Percentiles rank a stretch among this genome's conserved stretches.
phyloP scores from a whole-genome alignment of 2,888 invertebrate species.

The Campoplex nolae region DNA sequence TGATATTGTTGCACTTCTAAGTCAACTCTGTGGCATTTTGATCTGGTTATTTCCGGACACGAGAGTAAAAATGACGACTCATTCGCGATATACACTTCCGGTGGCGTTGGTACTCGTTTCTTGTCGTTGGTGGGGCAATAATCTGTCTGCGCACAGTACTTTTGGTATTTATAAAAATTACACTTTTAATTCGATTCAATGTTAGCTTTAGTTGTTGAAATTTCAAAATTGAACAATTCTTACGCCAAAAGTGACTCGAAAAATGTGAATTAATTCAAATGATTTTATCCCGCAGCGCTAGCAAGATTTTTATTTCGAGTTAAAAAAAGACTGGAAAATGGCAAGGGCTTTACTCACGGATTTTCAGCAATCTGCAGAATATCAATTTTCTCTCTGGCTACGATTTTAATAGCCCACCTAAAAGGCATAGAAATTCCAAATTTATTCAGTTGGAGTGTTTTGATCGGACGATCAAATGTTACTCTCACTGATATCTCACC shows the following conservation, averaged over 20 bases:
- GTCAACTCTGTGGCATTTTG: slow-evolving; percentile 89
- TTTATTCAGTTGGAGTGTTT: slow-evolving; percentile 75
- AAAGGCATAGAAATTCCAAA: slow-evolving; percentile 74
- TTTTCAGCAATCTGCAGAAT: slow-evolving; percentile 92
- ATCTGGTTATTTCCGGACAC: slow-evolving; percentile 88
- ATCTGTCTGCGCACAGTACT: slow-evolving; percentile 85
- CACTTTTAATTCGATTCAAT: neutral
- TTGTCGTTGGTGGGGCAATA: slow-evolving; percentile 95
- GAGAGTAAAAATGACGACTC: slow-evolving; percentile 26
- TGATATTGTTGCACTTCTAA: slow-evolving; percentile 87
- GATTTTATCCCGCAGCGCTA: slow-evolving; percentile 76
- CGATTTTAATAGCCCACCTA: slow-evolving; percentile 86
- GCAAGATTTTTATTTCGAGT: slow-evolving; percentile 84
- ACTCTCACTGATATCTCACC: slow-evolving; percentile 71
- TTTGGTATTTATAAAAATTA: slow-evolving; percentile 71
- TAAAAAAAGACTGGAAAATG: slow-evolving; percentile 86
- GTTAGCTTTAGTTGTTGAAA: neutral
- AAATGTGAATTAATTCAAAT: neutral
- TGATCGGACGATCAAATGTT: slow-evolving; percentile 73
- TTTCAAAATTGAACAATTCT: too few species aligned
- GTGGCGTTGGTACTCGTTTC: slow-evolving; percentile 89
- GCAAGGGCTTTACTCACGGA: slow-evolving; percentile 90
- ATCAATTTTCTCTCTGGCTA: slow-evolving; percentile 88
- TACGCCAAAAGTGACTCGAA: too few species aligned
- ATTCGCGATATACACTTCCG: slow-evolving; percentile 87